phyloP scores from a whole-genome alignment of 2,888 invertebrate species.

The Notodonta ziczac region DNA sequence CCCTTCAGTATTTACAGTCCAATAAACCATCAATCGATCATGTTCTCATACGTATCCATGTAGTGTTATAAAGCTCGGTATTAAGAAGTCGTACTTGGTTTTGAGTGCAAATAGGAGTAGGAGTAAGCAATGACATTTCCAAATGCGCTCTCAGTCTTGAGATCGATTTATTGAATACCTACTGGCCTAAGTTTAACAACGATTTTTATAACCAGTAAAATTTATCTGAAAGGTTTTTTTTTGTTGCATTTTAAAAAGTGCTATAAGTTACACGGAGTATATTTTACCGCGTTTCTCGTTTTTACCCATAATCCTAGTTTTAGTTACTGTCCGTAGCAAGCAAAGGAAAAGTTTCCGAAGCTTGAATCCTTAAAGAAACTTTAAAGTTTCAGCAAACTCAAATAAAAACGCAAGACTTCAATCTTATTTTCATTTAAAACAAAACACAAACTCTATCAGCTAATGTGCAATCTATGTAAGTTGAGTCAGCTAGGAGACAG shows the following conservation, averaged over 20 bases:
- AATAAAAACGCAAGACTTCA: slow-evolving; percentile 43
- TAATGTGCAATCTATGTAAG: slow-evolving; percentile 26
- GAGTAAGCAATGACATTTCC: no score
- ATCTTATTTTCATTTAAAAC: slow-evolving; percentile 26
- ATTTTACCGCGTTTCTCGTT: slow-evolving; percentile 34
- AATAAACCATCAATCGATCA: no score
- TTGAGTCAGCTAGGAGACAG: slow-evolving; percentile 33
- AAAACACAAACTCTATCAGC: slow-evolving; percentile 24
- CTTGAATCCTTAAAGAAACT: slow-evolving; percentile 49
- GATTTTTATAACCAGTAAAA: no score
- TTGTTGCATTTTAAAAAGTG: slow-evolving; percentile 27
- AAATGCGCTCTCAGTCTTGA: no score
- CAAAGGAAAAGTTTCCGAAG: slow-evolving; percentile 43
- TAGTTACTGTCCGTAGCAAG: slow-evolving; percentile 38
- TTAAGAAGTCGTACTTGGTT: no score
- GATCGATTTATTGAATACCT: no score
- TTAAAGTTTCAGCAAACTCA: slow-evolving; percentile 44
- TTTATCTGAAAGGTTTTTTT: slow-evolving; percentile 11
- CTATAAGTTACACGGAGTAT: slow-evolving; percentile 13
- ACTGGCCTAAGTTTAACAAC: no score
- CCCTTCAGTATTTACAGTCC: no score
- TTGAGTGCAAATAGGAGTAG: no score
- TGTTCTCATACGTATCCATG: no score
- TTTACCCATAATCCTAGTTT: slow-evolving; percentile 40
- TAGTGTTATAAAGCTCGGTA: no score